Evolutionary conservation across 2,888 invertebrate species (phyloP).

Genomic region (Camptogramma bilineatum): DNA sequence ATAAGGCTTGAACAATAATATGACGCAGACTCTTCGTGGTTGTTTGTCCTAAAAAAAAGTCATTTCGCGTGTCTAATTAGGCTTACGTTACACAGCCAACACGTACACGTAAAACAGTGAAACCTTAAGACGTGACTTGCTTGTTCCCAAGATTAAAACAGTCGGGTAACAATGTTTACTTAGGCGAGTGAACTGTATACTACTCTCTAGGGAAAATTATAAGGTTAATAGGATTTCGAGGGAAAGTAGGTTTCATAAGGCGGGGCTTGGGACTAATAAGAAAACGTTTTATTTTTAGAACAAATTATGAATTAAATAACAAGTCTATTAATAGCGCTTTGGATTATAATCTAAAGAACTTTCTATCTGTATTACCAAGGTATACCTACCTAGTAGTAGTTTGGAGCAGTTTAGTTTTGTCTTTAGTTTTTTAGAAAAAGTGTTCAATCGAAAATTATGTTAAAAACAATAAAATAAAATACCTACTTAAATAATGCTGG

Average conservation of each 20-base stretch:
- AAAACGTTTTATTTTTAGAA: neutral
- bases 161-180: slow-evolving; percentile 3
- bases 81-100: neutral
- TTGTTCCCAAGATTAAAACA: slow-evolving; percentile 11
- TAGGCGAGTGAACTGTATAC: slow-evolving; percentile 1
- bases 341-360: too few relatives aligned
- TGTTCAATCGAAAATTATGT: too few relatives aligned
- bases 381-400: too few relatives aligned
- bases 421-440: too few relatives aligned
- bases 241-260: slow-evolving; percentile 1
- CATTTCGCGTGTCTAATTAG: neutral
- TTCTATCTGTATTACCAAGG: too few relatives aligned
- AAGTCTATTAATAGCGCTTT: neutral
- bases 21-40: too few relatives aligned
- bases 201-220: slow-evolving; percentile 10
- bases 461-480: too few relatives aligned
- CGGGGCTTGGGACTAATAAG: neutral
- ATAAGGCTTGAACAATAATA: too few relatives aligned
- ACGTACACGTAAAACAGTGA: neutral
- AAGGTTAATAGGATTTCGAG: slow-evolving; percentile 9
- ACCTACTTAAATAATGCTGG: too few relatives aligned
- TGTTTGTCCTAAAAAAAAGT: neutral
- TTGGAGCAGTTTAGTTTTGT: too few relatives aligned
- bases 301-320: neutral
- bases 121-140: slow-evolving; percentile 5